Percentiles rank a stretch among this genome's conserved stretches.
phyloP scores from a whole-genome alignment of 1,140 invertebrate species.

The Nymphalis io region DNA sequence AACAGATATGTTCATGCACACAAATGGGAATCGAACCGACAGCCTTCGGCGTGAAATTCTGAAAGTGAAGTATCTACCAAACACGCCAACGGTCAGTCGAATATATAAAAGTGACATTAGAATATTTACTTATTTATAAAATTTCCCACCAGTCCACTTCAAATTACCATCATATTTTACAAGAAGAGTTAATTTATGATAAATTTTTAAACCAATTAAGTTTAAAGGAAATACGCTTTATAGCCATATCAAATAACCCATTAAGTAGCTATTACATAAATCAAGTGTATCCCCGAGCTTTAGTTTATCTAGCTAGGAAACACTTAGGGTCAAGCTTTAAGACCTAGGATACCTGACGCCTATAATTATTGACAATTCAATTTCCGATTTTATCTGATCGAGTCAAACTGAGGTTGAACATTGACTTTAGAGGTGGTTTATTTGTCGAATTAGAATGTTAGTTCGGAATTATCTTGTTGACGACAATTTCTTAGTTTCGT shows the following conservation, averaged over 20 bases:
- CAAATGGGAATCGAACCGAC: too few relatives aligned
- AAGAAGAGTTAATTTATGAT: constrained; percentile 3
- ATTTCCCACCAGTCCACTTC: too few relatives aligned
- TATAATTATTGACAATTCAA: constrained; percentile 72
- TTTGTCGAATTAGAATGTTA: constrained; percentile 38
- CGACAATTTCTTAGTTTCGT: constrained; percentile 13
- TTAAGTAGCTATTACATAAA: constrained; percentile 34
- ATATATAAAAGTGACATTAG: too few relatives aligned
- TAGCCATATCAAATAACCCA: constrained; percentile 30
- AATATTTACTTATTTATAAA: constrained; percentile 13
- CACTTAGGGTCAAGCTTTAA: constrained; percentile 42
- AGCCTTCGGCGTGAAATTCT: too few relatives aligned
- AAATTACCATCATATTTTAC: constrained; percentile 1
- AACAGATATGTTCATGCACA: too few relatives aligned
- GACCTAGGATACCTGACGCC: constrained; percentile 42
- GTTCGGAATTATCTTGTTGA: constrained; percentile 7
- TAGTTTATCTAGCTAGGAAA: constrained; percentile 40
- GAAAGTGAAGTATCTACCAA: too few relatives aligned
- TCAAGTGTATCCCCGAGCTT: constrained; percentile 16
- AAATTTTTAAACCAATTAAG: constrained; percentile 18
- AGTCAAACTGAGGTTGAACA: constrained; percentile 37
- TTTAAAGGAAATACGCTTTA: constrained; percentile 25
- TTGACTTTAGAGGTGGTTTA: constrained; percentile 35
- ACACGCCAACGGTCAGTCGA: too few relatives aligned
- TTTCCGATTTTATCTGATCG: constrained; percentile 58